Evolutionary conservation across 2,797 vertebrate genomes (phyloP), one percentile per base, ranked within the genome.

Genomic region (Epinephelus malabaricus): DNA sequence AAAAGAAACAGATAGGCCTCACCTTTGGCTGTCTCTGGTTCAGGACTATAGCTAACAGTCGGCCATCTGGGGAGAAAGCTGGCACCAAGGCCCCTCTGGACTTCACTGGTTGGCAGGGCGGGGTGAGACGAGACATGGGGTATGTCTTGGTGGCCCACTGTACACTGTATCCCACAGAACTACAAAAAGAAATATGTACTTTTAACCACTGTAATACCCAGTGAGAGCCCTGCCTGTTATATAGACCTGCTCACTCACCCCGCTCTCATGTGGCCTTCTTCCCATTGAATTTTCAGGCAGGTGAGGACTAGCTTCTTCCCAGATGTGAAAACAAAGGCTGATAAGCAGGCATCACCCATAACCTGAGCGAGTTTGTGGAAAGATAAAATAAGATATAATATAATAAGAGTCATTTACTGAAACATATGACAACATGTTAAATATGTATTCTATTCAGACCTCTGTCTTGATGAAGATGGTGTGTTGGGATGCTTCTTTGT

Each of bases 21-120:
- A 99, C 98, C 95, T 95, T 95, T 27, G 97, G 97, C 85, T 97
- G 95, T 63, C 81, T 97, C 90, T 99, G 98, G 90, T 99, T 99
- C 68, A 99, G 73, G 71, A 96, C 91, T 2, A 99, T 71, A 27
- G 98, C 97, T 81, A 99, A 90, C 0, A 97, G 84, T 60, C 92
- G 91, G 4, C 97, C 97, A 76, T 99, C 97, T 60, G 95, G 95
- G 62, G 98, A 97, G 90, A 98, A 96, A 0, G 95, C 93, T 50
- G 96, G 86, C 1, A 98, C 83, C 30, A 99, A 90, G 45, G 97
- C 96, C 81, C 98, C 98, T 93, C 96, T 97, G 79, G 98, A 98
- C 82, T 97, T 99, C 0, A 99, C 84, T 30, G 96, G 73, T 7
- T 91, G 92, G 90, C 98, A 99, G 0, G 72, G 82, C 53, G 97